These are phyloP conservation scores for Pelmatolapia mariae DNA, from an alignment of 2,113 vertebrate species.

Conservation along the genomic window DNA sequence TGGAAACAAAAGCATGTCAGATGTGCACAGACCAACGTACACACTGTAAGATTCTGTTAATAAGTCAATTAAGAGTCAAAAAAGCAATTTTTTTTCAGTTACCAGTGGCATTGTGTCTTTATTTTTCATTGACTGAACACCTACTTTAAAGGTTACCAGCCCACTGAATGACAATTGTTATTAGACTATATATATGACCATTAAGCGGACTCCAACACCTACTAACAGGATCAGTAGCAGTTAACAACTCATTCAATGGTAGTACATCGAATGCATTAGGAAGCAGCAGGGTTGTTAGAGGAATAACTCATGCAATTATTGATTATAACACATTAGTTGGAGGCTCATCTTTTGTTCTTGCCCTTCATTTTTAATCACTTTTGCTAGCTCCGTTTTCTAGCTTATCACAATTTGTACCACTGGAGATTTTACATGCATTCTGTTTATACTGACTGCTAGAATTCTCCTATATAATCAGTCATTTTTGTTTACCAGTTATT, in stretches of 20 bases:
- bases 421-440: background rate
- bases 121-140: background rate
- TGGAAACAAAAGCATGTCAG: background rate
- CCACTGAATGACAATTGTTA: background rate
- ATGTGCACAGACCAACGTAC: background rate
- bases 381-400: background rate
- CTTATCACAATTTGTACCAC: background rate
- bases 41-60: background rate
- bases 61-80: background rate
- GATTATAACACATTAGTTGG: background rate
- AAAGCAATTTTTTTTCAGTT: background rate
- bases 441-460: background rate
- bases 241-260: background rate
- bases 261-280: background rate
- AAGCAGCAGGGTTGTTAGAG: background rate
- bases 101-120: background rate
- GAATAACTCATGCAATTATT: background rate
- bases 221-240: background rate
- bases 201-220: background rate
- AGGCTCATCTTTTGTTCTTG: background rate
- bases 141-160: background rate
- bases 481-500: background rate
- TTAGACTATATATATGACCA: background rate
- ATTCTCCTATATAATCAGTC: background rate
- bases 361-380: background rate